A percentile compares a stretch with the other conserved stretches of the same genome.
Evolutionary conservation across 2,797 vertebrate species (phyloP).

Genomic region (Pseudochromis fuscus): DNA sequence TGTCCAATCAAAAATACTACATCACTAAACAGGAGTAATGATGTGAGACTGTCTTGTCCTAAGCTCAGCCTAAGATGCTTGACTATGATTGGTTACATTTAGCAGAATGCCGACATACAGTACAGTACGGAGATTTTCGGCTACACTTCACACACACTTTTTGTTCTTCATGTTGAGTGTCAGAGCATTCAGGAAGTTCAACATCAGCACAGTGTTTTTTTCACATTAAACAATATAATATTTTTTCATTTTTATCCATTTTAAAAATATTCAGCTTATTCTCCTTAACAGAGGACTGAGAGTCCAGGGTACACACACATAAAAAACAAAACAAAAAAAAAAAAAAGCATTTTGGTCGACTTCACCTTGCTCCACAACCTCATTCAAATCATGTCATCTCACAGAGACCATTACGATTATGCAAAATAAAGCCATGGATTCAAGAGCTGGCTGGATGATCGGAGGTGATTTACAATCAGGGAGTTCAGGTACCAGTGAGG

Average conservation of each 20-base stretch:
- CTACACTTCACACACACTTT: slow-evolving; percentile 67
- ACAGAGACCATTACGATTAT: slow-evolving; percentile 87
- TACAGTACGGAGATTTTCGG: slow-evolving; percentile 70
- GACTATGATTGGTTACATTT: slow-evolving; percentile 71
- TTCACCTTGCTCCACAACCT: slow-evolving; percentile 77
- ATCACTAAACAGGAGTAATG: neutral
- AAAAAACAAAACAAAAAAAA: slow-evolving; percentile 44
- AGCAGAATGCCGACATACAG: slow-evolving; percentile 69
- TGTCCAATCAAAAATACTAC: slow-evolving; percentile 30
- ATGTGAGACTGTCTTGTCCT: slow-evolving; percentile 4
- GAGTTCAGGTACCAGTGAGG: slow-evolving; percentile 59
- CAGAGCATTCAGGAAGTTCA: slow-evolving; percentile 81
- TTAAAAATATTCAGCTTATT: slow-evolving; percentile 87
- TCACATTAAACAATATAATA: slow-evolving; percentile 84
- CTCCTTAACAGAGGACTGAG: slow-evolving; percentile 79
- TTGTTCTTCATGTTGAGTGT: slow-evolving; percentile 78
- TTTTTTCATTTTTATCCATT: slow-evolving; percentile 77
- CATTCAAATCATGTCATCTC: slow-evolving; percentile 83
- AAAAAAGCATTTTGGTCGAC: slow-evolving; percentile 82
- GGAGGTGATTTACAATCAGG: slow-evolving; percentile 49
- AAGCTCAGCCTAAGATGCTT: slow-evolving; percentile 32
- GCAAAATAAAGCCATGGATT: slow-evolving; percentile 86
- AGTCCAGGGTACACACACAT: slow-evolving; percentile 74
- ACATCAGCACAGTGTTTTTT: slow-evolving; percentile 84
- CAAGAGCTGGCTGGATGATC: slow-evolving; percentile 71